These are phyloP conservation scores for Hystrix cristata DNA, from an alignment of 2,113 vertebrate species.

Conservation along the genomic window DNA sequence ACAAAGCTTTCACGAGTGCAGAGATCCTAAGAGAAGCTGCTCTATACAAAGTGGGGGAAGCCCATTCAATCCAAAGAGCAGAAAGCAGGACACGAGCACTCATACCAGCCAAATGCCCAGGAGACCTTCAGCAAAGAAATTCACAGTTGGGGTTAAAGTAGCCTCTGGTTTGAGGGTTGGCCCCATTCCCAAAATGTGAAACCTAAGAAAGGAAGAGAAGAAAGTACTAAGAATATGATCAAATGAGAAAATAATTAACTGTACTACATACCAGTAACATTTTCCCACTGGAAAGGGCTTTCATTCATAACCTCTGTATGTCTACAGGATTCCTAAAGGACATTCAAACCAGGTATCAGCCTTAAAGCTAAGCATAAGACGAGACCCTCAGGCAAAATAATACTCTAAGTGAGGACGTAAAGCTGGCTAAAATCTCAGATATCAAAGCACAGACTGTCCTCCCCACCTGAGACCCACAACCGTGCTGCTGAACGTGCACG, in stretches of 20 bases:
- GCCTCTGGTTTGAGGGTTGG: slow-evolving; percentile 46
- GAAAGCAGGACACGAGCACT: background rate
- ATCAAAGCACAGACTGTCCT: background rate
- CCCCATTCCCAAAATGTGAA: slow-evolving; percentile 43
- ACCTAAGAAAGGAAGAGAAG: slow-evolving; percentile 54
- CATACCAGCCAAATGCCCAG: background rate
- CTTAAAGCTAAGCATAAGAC: background rate
- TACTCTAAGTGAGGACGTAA: background rate
- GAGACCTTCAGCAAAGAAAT: slow-evolving; percentile 55
- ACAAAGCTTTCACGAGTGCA: background rate
- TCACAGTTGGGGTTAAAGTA: background rate
- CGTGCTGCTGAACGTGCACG: background rate
- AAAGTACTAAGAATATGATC: slow-evolving; percentile 37
- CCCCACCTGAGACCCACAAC: background rate
- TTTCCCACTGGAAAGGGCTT: background rate
- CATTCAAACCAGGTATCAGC: background rate
- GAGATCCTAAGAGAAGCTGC: background rate
- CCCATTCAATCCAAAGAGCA: background rate
- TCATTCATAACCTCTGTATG: background rate
- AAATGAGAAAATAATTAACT: background rate
- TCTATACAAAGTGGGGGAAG: background rate
- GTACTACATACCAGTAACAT: background rate
- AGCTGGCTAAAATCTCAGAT: slow-evolving; percentile 32
- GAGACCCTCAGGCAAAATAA: background rate
- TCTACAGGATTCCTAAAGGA: background rate